Evolutionary conservation across 2,797 vertebrate species (phyloP).

Genomic region (Chromobotia macracanthus): DNA sequence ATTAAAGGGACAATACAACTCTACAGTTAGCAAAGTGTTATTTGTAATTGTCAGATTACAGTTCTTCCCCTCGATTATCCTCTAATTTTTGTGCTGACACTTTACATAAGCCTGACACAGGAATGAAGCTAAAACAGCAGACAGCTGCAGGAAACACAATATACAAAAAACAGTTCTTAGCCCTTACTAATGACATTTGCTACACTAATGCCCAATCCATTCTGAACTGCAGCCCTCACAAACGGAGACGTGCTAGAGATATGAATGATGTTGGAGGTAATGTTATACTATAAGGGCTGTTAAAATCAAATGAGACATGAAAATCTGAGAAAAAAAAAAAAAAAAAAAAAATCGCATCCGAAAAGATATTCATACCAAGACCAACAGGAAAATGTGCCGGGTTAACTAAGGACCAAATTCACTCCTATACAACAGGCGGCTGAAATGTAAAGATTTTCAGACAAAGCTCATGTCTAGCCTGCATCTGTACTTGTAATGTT

Average conservation of each 20-base stretch:
- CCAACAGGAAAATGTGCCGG: neutral
- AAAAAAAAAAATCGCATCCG: no score
- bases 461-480: no score
- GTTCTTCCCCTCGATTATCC: constrained; percentile 8
- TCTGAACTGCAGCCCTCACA: neutral
- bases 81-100: constrained; percentile 9
- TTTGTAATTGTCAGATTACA: neutral
- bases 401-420: neutral
- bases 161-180: constrained; percentile 20
- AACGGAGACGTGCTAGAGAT: neutral
- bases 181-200: constrained; percentile 19
- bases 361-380: neutral
- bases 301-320: no score
- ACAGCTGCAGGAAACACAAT: constrained; percentile 32
- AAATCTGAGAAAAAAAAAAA: no score
- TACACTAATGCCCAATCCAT: constrained; percentile 14
- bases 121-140: constrained; percentile 14
- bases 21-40: neutral
- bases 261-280: neutral
- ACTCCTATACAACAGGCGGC: neutral
- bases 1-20: neutral
- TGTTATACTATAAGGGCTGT: no score
- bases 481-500: no score
- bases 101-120: constrained; percentile 1
- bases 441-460: neutral